Evolutionary conservation across 2,797 vertebrate species (phyloP), one percentile per base, ranked within the genome.

Genomic region (Brotula barbata): DNA sequence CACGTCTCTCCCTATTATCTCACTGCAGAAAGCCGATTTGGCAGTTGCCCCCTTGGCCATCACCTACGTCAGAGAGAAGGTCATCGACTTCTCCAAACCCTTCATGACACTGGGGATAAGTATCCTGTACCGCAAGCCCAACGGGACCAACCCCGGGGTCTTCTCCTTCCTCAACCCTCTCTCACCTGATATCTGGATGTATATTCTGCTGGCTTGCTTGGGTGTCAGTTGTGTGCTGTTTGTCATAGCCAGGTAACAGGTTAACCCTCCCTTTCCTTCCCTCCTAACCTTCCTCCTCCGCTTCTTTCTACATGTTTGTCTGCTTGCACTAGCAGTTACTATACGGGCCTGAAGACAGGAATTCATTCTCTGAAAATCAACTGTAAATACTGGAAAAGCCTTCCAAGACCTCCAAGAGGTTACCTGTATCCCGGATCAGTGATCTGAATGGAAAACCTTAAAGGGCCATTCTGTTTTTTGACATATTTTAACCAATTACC

Each of bases 121-220:
- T 95, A 99, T 99, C 91, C 94, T 99, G 92, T 99, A 99, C 94
- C 97, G 96, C 91, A 99, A 99, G 87, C 95, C 97, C 92, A 99
- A 99, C 88, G 97, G 97, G 91, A 99, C 97, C 95, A 99, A 99
- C 89, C 97, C 96, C 2, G 97, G 97, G 80, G 96, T 99, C 90
- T 99, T 99, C 94, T 90, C 90, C 84, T 92, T 92, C 84, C 89
- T 91, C 81, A 92, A 91, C 77, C 90, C 90, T 84, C 95, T 98
- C 87, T 98, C 96, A 70, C 96, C 96, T 79, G 96, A 98, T 94
- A 98, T 98, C 94, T 98, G 96, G 96, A 98, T 98, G 95, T 98
- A 98, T 96, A 98, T 98, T 96, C 95, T 98, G 93, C 95, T 98
- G 94, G 96, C 96, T 93, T 98, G 92, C 95, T 95, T 98, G 94